These are phyloP conservation scores for Reinhardtius hippoglossoides DNA, from an alignment of 2,113 vertebrate species.

Conservation along the genomic window DNA sequence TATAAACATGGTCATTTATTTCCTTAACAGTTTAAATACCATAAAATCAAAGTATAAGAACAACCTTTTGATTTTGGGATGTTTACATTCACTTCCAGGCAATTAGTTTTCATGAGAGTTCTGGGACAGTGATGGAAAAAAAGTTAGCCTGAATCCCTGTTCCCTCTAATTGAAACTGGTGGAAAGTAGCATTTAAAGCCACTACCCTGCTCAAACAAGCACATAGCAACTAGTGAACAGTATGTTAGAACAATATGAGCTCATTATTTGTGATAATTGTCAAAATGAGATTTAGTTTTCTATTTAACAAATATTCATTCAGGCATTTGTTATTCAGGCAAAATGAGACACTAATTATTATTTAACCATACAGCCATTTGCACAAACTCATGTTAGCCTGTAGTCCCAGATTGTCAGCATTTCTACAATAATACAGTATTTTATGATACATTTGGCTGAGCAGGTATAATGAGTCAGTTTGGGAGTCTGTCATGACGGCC, in stretches of 20 bases:
- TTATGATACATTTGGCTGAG: slow-evolving; percentile 56
- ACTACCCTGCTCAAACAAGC: not conserved
- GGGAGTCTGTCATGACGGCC: slow-evolving; percentile 53
- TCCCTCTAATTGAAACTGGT: not conserved
- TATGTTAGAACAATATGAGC: not conserved
- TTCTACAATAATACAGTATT: slow-evolving; percentile 18
- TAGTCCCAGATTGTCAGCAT: slow-evolving; percentile 20
- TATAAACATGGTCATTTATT: not conserved
- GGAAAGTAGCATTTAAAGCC: not conserved
- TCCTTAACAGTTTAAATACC: not conserved
- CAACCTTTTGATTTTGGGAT: not conserved
- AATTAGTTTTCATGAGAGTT: not conserved
- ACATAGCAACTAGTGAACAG: not conserved
- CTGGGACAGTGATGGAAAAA: not conserved
- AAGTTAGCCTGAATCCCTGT: not conserved
- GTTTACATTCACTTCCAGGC: not conserved
- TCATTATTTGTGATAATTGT: not conserved
- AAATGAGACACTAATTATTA: not conserved
- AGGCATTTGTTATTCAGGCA: not conserved
- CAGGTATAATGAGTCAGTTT: slow-evolving; percentile 62
- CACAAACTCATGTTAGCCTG: slow-evolving; percentile 13
- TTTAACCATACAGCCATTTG: slow-evolving; percentile 8
- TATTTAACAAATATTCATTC: not conserved
- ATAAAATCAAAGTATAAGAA: not conserved
- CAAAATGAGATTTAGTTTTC: not conserved